Evolutionary conservation across 2,797 vertebrate genomes (phyloP), one percentile per base, ranked within the genome.

Genomic region (Rhabdophis nuchalis): DNA sequence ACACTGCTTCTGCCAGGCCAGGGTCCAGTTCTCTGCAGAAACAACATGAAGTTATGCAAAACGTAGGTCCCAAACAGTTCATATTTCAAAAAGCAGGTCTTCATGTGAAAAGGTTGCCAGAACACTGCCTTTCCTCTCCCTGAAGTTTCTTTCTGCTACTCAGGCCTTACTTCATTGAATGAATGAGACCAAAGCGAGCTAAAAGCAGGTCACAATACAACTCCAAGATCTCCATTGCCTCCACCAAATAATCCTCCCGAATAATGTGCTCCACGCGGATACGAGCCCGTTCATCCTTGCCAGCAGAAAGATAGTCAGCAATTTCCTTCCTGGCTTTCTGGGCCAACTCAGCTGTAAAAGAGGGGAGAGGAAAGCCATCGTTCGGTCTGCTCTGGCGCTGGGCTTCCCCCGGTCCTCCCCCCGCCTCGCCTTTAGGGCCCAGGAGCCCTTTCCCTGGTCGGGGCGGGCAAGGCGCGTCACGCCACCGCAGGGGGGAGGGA

Each of bases 191-290:
- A 92, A 99, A 99, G 52, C 99, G 98, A 54, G 99, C 97, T 72
- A 99, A 97, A 88, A 99, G 97, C 93, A 99, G 97, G 94, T 99
- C 99, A 86, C 99, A 99, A 97, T 99, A 99, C 54, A 99, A 97
- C 97, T 99, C 99, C 95, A 99, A 97, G 96, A 99, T 99, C 97
- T 99, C 99, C 99, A 99, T 99, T 95, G 99, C 99, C 95, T 99
- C 99, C 96, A 99, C 99, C n/a, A 99, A 96, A 94, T 99, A 99
- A 98, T 99, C 99, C 94, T 99, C 99, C 94, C 99, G 98, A 97
- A 99, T 99, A 91, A 99, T 99, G 96, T 99, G 99, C 94, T 99
- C 99, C 95, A 99, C 99, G 3, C 99, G 98, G 95, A 99, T 99
- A 32, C 99, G 97, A 14, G 99, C 99, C 89, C 99, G 97, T 93